Percentiles rank a stretch among this genome's conserved stretches.
phyloP scores from a whole-genome alignment of 2,888 invertebrate genomes.

The Caenorhabditis uteleia region DNA sequence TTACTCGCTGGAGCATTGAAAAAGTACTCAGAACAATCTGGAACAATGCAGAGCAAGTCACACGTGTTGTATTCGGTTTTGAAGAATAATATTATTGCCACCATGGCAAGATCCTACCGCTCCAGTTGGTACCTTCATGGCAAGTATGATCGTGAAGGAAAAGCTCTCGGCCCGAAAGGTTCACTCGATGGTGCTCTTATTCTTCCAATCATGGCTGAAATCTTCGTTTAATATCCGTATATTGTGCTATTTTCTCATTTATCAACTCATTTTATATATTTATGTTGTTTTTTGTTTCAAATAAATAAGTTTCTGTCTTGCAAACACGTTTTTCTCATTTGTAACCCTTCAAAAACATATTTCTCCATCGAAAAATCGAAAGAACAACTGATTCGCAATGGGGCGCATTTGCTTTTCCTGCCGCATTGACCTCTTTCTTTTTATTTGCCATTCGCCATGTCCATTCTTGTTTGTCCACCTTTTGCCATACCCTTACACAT shows the following conservation, averaged over 20 bases:
- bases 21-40: conserved; percentile 12
- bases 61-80: conserved; percentile 30
- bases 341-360: too few relatives aligned
- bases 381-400: too few relatives aligned
- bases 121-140: conserved; percentile 16
- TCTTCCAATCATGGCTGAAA: conserved; percentile 27
- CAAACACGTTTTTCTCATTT: too few relatives aligned
- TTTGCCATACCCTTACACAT: too few relatives aligned
- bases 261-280: too few relatives aligned
- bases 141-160: conserved; percentile 10
- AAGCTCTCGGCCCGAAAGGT: conserved; percentile 3
- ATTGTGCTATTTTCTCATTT: conserved; percentile 1
- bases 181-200: conserved; percentile 19
- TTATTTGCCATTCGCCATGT: too few relatives aligned
- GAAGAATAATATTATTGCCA: conserved; percentile 35
- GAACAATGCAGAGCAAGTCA: conserved; percentile 22
- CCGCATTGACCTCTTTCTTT: too few relatives aligned
- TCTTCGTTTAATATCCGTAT: background rate
- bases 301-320: too few relatives aligned
- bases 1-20: conserved; percentile 16
- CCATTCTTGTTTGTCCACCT: too few relatives aligned
- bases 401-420: too few relatives aligned
- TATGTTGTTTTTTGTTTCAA: too few relatives aligned
- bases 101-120: conserved; percentile 29
- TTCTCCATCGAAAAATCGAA: too few relatives aligned